Evolutionary conservation across 2,113 vertebrate species (phyloP), one percentile per base, ranked within the genome.

Genomic region (Neoarius graeffei): DNA sequence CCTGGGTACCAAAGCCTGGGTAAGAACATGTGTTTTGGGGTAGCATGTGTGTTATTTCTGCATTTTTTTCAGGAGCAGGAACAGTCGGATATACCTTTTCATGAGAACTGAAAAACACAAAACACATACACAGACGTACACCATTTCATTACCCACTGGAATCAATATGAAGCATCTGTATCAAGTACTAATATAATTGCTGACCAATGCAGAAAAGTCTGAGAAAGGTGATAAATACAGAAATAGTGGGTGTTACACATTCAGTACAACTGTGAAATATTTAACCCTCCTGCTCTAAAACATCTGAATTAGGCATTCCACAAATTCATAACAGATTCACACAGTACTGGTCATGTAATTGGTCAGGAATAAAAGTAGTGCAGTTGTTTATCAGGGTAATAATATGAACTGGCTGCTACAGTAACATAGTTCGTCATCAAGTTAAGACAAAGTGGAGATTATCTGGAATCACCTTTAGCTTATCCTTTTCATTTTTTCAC

Each of bases 1-100:
- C 97, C 94, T 97, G 96, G 0, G 80, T 95, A 87, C 95, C 96
- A 91, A 98, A 98, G 77, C 92, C 92, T 56, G 94, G 86, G 81
- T 96, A 94, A 30, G 96, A 95, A 52, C 94, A 95, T 0, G 96
- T 95, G 20, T 96, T 95, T 56, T 83, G 88, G 52, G 96, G 96
- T 0, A 90, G 93, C 8, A 67, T 17, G 27, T 87, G 10, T 3
- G 82, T 73, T 3, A 93, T 88, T 67, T 96, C 95, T 42, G 95
- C 93, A 62, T 91, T 94, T 50, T 94, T 93, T 27, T 90, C 73
- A 62, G 93, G 60, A 64, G 73, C 71, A 85, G 87, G 67, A 85
- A 48, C 82, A 80, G n/a, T 62, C 19, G 66, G 81, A 56, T 81
- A 76, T 52, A 42, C 15, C 20, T 74, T 85, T 52, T 85, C 80